Conservation (phyloP, 2,888 invertebrate species). For the Drosophila mimica region DNA sequence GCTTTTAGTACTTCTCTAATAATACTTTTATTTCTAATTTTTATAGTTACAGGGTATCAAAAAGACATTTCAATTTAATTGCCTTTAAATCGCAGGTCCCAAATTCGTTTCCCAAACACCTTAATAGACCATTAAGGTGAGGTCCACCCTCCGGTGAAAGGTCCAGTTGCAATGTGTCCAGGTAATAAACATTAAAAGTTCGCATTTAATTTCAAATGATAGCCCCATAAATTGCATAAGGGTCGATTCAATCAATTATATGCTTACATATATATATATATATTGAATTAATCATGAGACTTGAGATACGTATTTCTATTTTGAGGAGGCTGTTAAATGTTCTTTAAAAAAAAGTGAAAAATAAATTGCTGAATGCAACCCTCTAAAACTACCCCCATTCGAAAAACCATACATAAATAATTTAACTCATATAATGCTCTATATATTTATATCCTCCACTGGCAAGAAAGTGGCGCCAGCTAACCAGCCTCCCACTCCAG, state of each 20-base stretch:
- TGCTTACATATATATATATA: conserved; percentile 3
- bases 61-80: conserved; percentile 67
- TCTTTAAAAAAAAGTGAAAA: conserved; percentile 10
- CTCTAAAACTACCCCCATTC: background rate
- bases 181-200: conserved; percentile 68
- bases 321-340: background rate
- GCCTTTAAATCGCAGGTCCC: conserved; percentile 69
- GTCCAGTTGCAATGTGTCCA: conserved; percentile 60
- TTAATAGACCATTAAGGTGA: conserved; percentile 71
- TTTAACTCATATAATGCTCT: conserved; percentile 23
- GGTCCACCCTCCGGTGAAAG: conserved; percentile 21
- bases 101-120: conserved; percentile 53
- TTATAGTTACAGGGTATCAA: conserved; percentile 10
- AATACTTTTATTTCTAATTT: background rate
- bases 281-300: conserved; percentile 42
- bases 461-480: conserved; percentile 29
- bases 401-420: conserved; percentile 38
- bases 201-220: conserved; percentile 52
- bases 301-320: background rate
- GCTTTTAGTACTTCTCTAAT: background rate
- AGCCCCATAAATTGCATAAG: conserved; percentile 48
- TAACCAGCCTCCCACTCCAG: background rate
- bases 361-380: conserved; percentile 1
- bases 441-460: conserved; percentile 12
- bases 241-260: conserved; percentile 65